Evolutionary conservation across 2,888 invertebrate genomes (phyloP).

Genomic region (Macrophya annulata): DNA sequence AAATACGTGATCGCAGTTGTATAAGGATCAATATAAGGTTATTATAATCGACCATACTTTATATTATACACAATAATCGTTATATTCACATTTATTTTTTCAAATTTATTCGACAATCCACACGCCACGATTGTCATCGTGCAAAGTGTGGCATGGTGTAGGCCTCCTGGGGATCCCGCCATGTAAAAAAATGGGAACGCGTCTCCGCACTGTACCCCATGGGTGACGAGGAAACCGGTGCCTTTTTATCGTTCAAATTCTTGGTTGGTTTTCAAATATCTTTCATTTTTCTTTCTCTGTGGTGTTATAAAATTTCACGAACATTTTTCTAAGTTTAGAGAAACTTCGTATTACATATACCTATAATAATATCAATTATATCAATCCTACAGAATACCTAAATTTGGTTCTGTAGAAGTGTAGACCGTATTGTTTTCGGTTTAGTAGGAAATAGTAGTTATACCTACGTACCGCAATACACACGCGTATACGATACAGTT

Average conservation of each 20-base stretch:
- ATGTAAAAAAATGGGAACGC: slow-evolving; percentile 80
- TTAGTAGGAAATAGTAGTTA: too few relatives aligned
- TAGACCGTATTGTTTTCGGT: background rate
- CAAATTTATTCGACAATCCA: background rate
- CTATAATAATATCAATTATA: too few relatives aligned
- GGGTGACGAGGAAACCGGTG: slow-evolving; percentile 79
- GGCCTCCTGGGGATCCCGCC: slow-evolving; percentile 80
- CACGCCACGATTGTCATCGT: slow-evolving; percentile 13
- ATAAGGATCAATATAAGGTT: background rate
- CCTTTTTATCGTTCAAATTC: slow-evolving; percentile 60
- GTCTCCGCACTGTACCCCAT: slow-evolving; percentile 77
- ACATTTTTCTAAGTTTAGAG: background rate
- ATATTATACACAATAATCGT: background rate
- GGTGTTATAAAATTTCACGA: background rate
- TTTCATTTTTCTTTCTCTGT: slow-evolving; percentile 18
- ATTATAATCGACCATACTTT: slow-evolving; percentile 27
- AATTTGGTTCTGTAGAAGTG: background rate
- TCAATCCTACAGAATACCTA: background rate
- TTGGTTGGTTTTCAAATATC: slow-evolving; percentile 15
- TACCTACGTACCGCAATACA: too few relatives aligned
- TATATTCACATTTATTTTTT: background rate
- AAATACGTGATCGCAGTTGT: background rate
- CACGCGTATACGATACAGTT: background rate
- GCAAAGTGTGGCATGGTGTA: slow-evolving; percentile 76
- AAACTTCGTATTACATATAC: too few relatives aligned